Conservation (phyloP, 2,797 vertebrate species). For the Cottoperca gobio region DNA sequence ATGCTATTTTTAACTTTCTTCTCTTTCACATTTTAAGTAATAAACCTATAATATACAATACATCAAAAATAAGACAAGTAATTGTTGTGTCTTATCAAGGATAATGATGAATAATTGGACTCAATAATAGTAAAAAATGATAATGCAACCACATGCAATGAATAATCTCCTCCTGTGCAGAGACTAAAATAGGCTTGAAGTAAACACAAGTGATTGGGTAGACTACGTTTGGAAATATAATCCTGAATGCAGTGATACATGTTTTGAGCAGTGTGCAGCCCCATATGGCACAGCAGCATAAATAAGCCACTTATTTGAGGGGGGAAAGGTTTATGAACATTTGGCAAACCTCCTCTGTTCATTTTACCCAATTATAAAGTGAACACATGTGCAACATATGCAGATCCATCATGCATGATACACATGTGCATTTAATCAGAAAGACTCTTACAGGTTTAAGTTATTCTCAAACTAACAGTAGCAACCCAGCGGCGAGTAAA, state of each 20-base stretch:
- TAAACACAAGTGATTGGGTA: not conserved
- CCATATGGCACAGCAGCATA: not conserved
- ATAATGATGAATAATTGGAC: not conserved
- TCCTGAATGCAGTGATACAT: not conserved
- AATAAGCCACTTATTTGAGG: not conserved
- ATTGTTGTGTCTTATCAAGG: too few relatives aligned
- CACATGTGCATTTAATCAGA: not conserved
- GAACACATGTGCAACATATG: not conserved
- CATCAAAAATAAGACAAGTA: too few relatives aligned
- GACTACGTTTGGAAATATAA: not conserved
- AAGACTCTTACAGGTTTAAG: not conserved
- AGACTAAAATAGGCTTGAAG: not conserved
- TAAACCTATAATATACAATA: not conserved
- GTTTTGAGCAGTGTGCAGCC: not conserved
- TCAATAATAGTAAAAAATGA: slow-evolving; percentile 1
- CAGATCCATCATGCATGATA: not conserved
- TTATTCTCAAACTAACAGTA: not conserved
- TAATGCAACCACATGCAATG: not conserved
- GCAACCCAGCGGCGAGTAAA: not conserved
- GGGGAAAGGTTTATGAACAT: not conserved
- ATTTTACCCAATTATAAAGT: too few relatives aligned
- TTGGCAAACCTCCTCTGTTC: not conserved
- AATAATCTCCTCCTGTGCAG: not conserved
- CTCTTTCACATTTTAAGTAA: too few relatives aligned
- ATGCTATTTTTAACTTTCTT: too few relatives aligned